These are phyloP conservation scores for Phaonia tiefii DNA, from an alignment of 2,888 invertebrate species.

Conservation along the genomic window DNA sequence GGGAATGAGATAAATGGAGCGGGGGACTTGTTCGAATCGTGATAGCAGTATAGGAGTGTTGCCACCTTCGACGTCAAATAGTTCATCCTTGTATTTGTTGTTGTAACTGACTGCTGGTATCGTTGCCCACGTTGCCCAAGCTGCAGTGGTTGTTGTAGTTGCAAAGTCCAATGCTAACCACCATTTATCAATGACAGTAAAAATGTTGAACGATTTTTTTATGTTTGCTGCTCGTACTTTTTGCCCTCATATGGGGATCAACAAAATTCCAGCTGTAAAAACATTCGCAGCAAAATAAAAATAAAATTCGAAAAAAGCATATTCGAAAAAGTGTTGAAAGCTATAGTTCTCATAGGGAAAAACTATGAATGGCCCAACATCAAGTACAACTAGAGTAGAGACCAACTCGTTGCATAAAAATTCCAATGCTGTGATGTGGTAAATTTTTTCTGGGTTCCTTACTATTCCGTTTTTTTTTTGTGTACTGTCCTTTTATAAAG, in stretches of 20 bases:
- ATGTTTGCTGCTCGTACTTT: neutral
- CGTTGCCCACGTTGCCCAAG: neutral
- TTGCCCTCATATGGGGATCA: neutral
- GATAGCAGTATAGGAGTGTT: neutral
- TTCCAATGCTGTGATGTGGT: constrained; percentile 28
- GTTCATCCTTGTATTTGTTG: constrained; percentile 11
- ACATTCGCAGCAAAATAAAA: constrained; percentile 13
- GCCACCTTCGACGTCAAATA: constrained; percentile 37
- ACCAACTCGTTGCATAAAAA: constrained; percentile 6
- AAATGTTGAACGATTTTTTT: constrained; percentile 49
- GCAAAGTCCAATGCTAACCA: constrained; percentile 39
- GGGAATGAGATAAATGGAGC: no score
- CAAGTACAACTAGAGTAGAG: no score
- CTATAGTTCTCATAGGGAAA: neutral
- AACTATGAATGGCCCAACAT: constrained; percentile 2
- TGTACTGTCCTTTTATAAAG: constrained; percentile 7
- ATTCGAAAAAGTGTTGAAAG: constrained; percentile 44
- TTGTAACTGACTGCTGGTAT: neutral
- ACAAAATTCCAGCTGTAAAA: constrained; percentile 38
- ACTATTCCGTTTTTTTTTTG: constrained; percentile 30
- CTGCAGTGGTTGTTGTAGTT: neutral
- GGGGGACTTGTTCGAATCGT: no score
- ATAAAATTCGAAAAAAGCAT: constrained; percentile 7
- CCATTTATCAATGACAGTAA: constrained; percentile 55
- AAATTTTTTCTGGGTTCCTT: constrained; percentile 43